Evolutionary conservation across 2,888 invertebrate genomes (phyloP).

Genomic region (Sabatieria punctata): DNA sequence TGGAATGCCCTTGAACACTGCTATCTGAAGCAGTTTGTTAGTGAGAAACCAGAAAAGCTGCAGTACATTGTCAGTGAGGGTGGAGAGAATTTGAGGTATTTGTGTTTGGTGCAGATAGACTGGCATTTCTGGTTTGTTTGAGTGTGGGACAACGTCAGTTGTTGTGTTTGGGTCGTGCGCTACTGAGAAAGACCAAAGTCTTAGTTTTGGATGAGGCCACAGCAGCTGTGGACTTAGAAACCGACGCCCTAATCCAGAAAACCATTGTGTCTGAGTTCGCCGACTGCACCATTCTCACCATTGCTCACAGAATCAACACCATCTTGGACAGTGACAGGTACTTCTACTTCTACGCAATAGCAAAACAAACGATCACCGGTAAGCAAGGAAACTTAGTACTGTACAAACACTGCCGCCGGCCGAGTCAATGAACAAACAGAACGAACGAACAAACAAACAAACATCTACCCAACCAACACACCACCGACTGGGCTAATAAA

Average conservation of each 20-base stretch:
- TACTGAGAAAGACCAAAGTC: constrained; percentile 41
- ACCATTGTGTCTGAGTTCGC: constrained; percentile 72
- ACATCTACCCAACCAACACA: too few species aligned
- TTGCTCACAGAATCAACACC: constrained; percentile 79
- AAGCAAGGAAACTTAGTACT: too few species aligned
- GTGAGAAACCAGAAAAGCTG: constrained; percentile 55
- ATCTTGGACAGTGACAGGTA: constrained; percentile 60
- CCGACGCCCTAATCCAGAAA: constrained; percentile 43
- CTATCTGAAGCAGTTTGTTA: constrained; percentile 66
- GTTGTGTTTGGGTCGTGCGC: constrained; percentile 37
- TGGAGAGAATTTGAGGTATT: constrained; percentile 55
- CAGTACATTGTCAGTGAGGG: constrained; percentile 71
- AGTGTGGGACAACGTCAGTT: constrained; percentile 40
- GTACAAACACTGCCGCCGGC: too few species aligned
- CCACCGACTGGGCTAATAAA: too few species aligned
- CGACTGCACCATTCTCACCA: constrained; percentile 70
- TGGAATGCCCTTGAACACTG: constrained; percentile 76
- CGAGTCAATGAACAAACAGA: too few species aligned
- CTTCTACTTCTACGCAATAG: too few species aligned
- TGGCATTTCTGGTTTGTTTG: constrained; percentile 1
- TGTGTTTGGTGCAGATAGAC: neutral
- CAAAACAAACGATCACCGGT: too few species aligned
- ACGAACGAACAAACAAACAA: too few species aligned
- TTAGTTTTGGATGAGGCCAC: constrained; percentile 40
- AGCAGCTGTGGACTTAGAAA: constrained; percentile 24